A percentile compares a stretch with the other conserved stretches of the same genome.
These are phyloP conservation scores for Syndactyla subalaris DNA, from an alignment of 2,797 vertebrate species.

Conservation along the genomic window DNA sequence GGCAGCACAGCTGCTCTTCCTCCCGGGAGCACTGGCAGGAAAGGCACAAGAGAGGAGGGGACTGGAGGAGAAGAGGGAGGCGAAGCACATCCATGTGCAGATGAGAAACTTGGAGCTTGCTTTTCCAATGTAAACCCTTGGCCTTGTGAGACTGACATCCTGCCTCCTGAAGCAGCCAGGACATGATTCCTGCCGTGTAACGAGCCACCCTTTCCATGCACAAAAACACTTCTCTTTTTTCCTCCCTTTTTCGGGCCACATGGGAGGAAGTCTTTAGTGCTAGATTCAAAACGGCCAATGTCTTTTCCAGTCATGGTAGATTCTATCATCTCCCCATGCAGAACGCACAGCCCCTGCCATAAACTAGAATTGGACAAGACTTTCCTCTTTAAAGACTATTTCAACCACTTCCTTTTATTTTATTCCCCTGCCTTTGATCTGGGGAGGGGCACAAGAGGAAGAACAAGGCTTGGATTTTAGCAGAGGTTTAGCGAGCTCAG, in stretches of 20 bases:
- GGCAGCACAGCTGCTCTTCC: neutral
- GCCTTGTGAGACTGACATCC: neutral
- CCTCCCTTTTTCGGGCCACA: neutral
- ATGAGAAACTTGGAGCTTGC: neutral
- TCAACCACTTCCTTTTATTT: conserved; percentile 1
- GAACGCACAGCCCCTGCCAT: neutral
- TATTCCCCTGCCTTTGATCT: neutral
- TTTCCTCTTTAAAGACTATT: neutral
- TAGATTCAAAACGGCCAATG: neutral
- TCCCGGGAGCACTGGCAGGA: neutral
- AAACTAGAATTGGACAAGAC: neutral
- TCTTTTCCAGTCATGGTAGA: conserved; percentile 29
- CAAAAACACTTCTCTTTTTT: neutral
- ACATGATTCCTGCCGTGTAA: neutral
- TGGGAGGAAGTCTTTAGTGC: neutral
- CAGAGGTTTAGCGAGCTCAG: neutral
- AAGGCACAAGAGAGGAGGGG: neutral
- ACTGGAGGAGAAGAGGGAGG: neutral
- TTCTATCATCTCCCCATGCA: neutral
- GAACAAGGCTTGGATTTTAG: neutral
- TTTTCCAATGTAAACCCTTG: neutral
- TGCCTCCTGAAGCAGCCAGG: neutral
- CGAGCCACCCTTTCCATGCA: neutral
- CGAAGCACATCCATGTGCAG: neutral
- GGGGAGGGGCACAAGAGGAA: neutral